A percentile compares a stretch with the other conserved stretches of the same genome.
Evolutionary conservation across 2,888 invertebrate species (phyloP).

Genomic region (Chironomus riparius): DNA sequence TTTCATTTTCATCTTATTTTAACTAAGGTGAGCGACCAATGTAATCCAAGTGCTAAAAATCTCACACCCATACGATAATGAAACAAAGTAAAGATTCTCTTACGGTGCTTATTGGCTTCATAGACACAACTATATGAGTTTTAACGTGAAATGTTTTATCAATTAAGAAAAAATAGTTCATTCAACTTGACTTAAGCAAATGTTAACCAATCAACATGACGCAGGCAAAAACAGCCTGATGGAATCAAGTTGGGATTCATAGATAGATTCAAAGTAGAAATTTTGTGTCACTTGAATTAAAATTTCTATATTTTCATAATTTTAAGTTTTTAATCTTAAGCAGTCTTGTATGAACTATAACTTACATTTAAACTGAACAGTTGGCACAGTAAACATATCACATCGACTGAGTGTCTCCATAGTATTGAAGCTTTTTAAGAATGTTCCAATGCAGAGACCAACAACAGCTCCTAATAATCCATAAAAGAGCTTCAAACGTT

Average conservation of each 20-base stretch:
- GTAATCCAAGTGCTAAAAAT: background rate
- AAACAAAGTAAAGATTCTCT: background rate
- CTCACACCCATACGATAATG: background rate
- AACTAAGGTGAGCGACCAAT: background rate
- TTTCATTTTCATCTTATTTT: too few species aligned
- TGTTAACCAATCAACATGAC: too few species aligned
- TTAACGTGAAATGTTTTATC: background rate
- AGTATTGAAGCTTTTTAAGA: slow-evolving; percentile 12
- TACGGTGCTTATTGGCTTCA: background rate
- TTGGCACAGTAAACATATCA: slow-evolving; percentile 3
- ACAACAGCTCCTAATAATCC: slow-evolving; percentile 23
- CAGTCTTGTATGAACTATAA: too few species aligned
- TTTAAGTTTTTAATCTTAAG: too few species aligned
- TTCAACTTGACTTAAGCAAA: background rate
- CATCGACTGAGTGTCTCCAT: slow-evolving; percentile 11
- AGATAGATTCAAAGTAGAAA: too few species aligned
- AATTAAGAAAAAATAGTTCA: slow-evolving; percentile 3
- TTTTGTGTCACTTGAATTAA: too few species aligned
- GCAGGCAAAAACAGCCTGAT: too few species aligned
- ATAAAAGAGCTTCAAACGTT: slow-evolving; percentile 18
- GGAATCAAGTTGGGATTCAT: too few species aligned
- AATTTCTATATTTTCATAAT: too few species aligned
- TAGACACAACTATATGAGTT: background rate
- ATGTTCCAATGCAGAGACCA: slow-evolving; percentile 19
- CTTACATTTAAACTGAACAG: slow-evolving; percentile 7